phyloP scores from a whole-genome alignment of 2,797 vertebrate genomes.

The Microchirus variegatus region DNA sequence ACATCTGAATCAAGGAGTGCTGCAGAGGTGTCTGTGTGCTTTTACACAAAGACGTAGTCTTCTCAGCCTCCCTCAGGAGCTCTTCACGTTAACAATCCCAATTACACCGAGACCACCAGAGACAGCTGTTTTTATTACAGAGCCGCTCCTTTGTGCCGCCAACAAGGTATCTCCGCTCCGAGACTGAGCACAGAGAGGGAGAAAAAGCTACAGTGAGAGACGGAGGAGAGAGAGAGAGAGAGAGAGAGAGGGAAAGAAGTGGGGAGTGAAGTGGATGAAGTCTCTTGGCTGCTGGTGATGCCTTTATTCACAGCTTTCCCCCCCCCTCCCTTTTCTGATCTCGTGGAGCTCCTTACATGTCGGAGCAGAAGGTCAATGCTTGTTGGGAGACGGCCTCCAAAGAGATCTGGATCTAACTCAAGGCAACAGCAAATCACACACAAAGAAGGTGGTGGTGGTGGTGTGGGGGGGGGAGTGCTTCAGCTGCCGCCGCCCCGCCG shows the following conservation, averaged over 20 bases:
- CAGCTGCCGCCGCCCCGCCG: constrained; percentile 23
- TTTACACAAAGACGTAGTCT: constrained; percentile 82
- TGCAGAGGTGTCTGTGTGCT: constrained; percentile 80
- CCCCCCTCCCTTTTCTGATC: constrained; percentile 63
- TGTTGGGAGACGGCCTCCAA: constrained; percentile 73
- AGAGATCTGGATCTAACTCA: constrained; percentile 72
- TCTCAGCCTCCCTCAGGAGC: constrained; percentile 82
- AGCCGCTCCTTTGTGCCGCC: constrained; percentile 79
- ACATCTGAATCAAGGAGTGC: constrained; percentile 76
- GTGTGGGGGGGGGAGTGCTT: constrained; percentile 8
- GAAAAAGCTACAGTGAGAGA: constrained; percentile 53
- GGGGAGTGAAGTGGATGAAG: constrained; percentile 70
- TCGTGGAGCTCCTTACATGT: constrained; percentile 74
- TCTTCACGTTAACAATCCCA: constrained; percentile 86
- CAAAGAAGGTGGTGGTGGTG: constrained; percentile 18
- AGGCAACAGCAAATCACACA: constrained; percentile 63
- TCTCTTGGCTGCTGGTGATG: constrained; percentile 69
- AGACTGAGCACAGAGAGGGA: constrained; percentile 60
- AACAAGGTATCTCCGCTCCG: constrained; percentile 76
- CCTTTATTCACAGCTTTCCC: constrained; percentile 72
- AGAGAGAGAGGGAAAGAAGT: constrained; percentile 47
- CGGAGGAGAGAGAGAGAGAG: constrained; percentile 38
- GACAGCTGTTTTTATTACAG: constrained; percentile 86
- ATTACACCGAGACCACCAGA: constrained; percentile 86
- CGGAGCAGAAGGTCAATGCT: constrained; percentile 74